phyloP scores from a whole-genome alignment of 1,140 invertebrate species.

The Papilio dardanus region DNA sequence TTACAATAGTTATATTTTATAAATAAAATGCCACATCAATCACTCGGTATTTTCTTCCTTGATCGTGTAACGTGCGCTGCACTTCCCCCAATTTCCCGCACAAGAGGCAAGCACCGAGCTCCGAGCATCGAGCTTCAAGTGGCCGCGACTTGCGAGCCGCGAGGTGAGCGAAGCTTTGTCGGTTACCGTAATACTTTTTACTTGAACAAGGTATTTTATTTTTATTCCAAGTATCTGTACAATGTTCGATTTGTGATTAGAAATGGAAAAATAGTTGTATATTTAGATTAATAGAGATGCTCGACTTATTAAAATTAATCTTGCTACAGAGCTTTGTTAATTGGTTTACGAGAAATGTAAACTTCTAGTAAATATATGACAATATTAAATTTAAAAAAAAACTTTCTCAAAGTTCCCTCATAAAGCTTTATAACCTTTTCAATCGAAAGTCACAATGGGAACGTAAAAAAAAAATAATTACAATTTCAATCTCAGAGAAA shows the following conservation, averaged over 20 bases:
- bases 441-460: not conserved
- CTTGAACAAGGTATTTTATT: slow-evolving; percentile 35
- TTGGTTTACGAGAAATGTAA: too few relatives aligned
- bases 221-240: not conserved
- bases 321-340: too few relatives aligned
- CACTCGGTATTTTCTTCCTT: not conserved
- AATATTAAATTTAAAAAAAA: too few relatives aligned
- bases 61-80: slow-evolving; percentile 44
- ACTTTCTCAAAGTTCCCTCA: not conserved
- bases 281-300: too few relatives aligned
- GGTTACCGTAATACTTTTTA: slow-evolving; percentile 55
- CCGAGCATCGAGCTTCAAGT: slow-evolving; percentile 56
- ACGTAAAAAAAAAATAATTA: slow-evolving; percentile 17
- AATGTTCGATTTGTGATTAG: not conserved
- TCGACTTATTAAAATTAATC: too few relatives aligned
- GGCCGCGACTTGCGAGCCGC: not conserved
- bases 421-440: slow-evolving; percentile 10
- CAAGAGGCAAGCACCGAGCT: slow-evolving; percentile 56
- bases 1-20: not conserved
- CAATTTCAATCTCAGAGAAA: not conserved
- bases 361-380: too few relatives aligned
- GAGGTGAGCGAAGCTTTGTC: not conserved
- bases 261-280: not conserved
- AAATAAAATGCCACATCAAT: slow-evolving; percentile 17
- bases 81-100: slow-evolving; percentile 61